phyloP scores from a whole-genome alignment of 2,888 invertebrate genomes.

The Cheilosia urbana region DNA sequence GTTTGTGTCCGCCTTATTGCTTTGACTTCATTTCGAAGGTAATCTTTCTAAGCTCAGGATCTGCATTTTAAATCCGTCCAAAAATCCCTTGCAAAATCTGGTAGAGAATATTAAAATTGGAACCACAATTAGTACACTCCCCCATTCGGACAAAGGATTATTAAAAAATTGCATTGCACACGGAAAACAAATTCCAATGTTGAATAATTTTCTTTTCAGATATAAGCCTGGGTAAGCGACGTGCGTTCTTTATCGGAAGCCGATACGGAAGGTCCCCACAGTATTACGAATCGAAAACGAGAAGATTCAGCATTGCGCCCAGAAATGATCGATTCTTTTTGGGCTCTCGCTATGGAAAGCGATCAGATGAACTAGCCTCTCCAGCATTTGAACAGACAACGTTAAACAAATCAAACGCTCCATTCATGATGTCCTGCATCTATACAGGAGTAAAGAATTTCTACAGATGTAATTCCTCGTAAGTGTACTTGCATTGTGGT shows the following conservation, averaged over 20 bases:
- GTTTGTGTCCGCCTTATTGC: not conserved
- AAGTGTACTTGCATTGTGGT: constrained; percentile 77
- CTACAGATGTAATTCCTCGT: constrained; percentile 85
- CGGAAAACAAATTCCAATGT: not conserved
- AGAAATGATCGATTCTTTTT: constrained; percentile 83
- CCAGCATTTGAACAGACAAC: constrained; percentile 78
- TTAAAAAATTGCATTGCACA: no score
- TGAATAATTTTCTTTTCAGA: constrained; percentile 52
- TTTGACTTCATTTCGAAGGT: not conserved
- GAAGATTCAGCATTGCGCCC: constrained; percentile 82
- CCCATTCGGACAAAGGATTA: no score
- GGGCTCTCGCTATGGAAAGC: constrained; percentile 83
- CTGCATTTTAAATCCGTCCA: no score
- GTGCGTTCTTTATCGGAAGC: constrained; percentile 84
- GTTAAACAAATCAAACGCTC: constrained; percentile 77
- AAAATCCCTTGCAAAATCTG: no score
- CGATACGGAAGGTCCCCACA: constrained; percentile 83
- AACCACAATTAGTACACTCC: no score
- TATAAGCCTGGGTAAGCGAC: constrained; percentile 79
- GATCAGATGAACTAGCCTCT: constrained; percentile 78
- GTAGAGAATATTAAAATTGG: no score
- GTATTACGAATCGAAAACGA: constrained; percentile 79
- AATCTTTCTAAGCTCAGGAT: not conserved
- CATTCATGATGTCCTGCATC: constrained; percentile 82
- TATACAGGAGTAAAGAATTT: constrained; percentile 85